Base-by-base conservation (phyloP, 1,140 invertebrate genomes). In the Nebria ingens region DNA sequence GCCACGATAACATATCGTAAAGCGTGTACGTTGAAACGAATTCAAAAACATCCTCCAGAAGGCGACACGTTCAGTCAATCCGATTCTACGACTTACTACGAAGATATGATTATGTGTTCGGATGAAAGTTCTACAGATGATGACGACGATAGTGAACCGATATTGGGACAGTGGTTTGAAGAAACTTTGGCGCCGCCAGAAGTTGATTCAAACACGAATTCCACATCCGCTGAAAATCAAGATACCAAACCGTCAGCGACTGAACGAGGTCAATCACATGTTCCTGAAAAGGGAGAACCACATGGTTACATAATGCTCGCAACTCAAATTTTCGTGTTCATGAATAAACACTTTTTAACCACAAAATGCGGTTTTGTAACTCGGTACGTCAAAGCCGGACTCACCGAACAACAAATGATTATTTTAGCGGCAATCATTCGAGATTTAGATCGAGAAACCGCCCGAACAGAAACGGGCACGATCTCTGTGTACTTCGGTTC, bases 121-220 rank as follows among this genome's bases (percentile, higher is more conserved):
- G 87, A 91, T 59, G 90, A 92, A 64, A 92, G 87, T 55, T 89
- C 89, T 58, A 87, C 84, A 22, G 88, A 91, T 67, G 89, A 91
- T 69, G 89, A 71, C 60, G 89, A 91, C 73, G 89, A 92, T 72
- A 93, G 89, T 71, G 92, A 95, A 71, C 90, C 91, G 1, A 84
- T 95, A 58, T 78, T 95, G 63, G 91, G 91, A 0, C 79, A 91
- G 54, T 94, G 91, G 90, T 93, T 95, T 73, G 91, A 94, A 68
- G 90, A 93, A 69, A 93, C 91, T 0, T 70, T 94, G 13, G 86
- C 86, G 21, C 89, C 88, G 12, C 83, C 85, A 0, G 87, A 89
- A 60, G 75, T 75, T 0, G 84, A 87, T 73, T 71, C 58, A 21
- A 78, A 82, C 58, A 64, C 72, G 6, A 76, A 72, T 42, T 72